These are phyloP conservation scores for Trilocha varians DNA, from an alignment of 2,888 invertebrate species.

Conservation along the genomic window DNA sequence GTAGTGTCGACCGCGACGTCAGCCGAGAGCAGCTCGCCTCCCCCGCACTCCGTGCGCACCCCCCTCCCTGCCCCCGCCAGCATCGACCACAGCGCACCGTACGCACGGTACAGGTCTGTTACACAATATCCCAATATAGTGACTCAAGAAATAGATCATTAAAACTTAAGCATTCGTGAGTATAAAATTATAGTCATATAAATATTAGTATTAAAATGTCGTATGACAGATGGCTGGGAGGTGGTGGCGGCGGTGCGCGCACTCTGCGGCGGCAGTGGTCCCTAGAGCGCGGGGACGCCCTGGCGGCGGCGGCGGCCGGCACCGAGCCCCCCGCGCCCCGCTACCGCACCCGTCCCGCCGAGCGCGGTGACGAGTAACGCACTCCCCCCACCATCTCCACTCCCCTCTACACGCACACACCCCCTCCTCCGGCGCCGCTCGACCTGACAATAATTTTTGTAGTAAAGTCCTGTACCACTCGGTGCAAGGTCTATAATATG, in stretches of 20 bases:
- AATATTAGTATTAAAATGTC: too few relatives aligned
- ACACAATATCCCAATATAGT: too few relatives aligned
- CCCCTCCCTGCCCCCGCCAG: conserved; percentile 26
- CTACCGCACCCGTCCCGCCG: conserved; percentile 17
- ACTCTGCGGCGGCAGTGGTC: conserved; percentile 56
- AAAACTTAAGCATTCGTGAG: too few relatives aligned
- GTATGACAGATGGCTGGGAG: conserved; percentile 23
- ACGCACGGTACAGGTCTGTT: conserved; percentile 79
- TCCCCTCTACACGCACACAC: conserved; percentile 6
- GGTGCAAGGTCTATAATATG: conserved; percentile 5
- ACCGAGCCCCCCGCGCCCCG: conserved; percentile 16
- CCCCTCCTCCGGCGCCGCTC: conserved; percentile 13
- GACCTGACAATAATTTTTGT: conserved; percentile 59
- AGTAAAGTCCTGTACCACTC: conserved; percentile 17
- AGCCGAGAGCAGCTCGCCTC: conserved; percentile 8
- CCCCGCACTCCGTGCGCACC: not conserved
- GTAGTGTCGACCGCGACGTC: conserved; percentile 2
- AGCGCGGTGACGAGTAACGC: conserved; percentile 18
- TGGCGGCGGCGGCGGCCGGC: conserved; percentile 38
- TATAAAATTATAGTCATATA: too few relatives aligned
- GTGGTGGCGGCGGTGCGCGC: conserved; percentile 28
- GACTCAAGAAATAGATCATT: too few relatives aligned
- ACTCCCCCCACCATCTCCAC: conserved; percentile 7
- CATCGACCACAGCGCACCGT: conserved; percentile 80
- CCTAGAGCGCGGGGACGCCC: conserved; percentile 51